These are phyloP conservation scores for Dynastes tityus DNA, from an alignment of 2,888 invertebrate species.

Conservation along the genomic window DNA sequence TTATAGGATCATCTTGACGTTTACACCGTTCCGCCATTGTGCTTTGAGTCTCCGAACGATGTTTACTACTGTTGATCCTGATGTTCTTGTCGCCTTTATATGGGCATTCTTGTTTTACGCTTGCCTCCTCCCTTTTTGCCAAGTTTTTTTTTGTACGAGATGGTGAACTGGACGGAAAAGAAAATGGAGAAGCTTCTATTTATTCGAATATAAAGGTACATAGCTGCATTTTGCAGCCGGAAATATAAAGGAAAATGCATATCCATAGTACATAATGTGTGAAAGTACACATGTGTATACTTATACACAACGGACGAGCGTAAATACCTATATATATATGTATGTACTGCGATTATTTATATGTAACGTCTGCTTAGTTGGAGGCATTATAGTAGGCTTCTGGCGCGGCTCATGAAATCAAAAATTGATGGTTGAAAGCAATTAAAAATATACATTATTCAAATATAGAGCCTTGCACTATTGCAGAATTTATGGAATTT, in stretches of 20 bases:
- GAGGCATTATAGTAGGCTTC: too few species aligned
- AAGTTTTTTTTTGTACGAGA: not conserved
- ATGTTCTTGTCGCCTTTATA: slow-evolving; percentile 14
- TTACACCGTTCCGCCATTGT: slow-evolving; percentile 41
- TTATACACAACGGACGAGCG: too few species aligned
- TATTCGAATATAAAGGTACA: not conserved
- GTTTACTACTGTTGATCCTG: slow-evolving; percentile 15
- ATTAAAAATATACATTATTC: too few species aligned
- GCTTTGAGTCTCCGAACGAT: slow-evolving; percentile 16
- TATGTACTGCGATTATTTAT: too few species aligned
- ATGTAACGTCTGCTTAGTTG: too few species aligned
- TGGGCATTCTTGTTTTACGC: not conserved
- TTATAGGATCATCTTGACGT: slow-evolving; percentile 25
- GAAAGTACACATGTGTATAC: too few species aligned
- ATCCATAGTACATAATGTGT: not conserved
- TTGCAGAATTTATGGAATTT: too few species aligned
- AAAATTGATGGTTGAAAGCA: too few species aligned
- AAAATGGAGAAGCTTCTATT: slow-evolving; percentile 26
- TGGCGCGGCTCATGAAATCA: too few species aligned
- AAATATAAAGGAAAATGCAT: not conserved
- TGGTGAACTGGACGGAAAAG: slow-evolving; percentile 12
- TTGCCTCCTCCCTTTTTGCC: not conserved
- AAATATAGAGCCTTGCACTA: too few species aligned
- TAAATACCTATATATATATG: too few species aligned
- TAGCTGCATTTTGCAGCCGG: not conserved